Conservation (phyloP, 2,888 invertebrate species). For the Microchrysa polita region DNA sequence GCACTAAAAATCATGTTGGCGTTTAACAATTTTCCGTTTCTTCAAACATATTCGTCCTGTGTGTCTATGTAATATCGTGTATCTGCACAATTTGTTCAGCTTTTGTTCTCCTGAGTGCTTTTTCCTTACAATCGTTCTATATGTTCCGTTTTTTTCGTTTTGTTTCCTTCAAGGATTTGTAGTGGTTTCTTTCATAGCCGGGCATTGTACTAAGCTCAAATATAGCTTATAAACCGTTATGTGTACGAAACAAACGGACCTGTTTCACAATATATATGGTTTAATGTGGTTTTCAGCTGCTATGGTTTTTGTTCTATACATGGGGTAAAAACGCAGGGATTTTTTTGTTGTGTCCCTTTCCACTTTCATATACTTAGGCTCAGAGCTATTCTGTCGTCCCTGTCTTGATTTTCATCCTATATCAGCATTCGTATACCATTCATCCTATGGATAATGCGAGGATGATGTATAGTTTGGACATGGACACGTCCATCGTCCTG, state of each 20-base stretch:
- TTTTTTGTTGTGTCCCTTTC: neutral
- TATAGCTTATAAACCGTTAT: neutral
- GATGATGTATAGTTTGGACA: slow-evolving; percentile 6
- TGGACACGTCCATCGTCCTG: too few species aligned
- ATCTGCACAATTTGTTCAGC: slow-evolving; percentile 12
- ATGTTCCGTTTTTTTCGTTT: neutral
- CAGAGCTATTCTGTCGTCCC: too few species aligned
- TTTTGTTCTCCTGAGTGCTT: slow-evolving; percentile 3
- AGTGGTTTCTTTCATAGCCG: slow-evolving; percentile 3
- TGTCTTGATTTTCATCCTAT: neutral
- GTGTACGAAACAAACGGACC: neutral
- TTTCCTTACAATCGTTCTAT: neutral
- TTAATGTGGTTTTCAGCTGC: neutral
- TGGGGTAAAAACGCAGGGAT: neutral
- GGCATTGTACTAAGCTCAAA: slow-evolving; percentile 17
- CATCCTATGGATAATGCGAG: neutral
- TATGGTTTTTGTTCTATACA: neutral
- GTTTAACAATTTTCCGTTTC: slow-evolving; percentile 11
- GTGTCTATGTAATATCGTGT: neutral
- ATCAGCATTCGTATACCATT: too few species aligned
- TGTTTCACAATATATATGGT: too few species aligned
- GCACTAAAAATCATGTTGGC: neutral
- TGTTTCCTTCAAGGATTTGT: slow-evolving; percentile 19
- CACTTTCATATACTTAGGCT: neutral
- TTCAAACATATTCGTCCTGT: neutral